Conservation (phyloP, 2,113 vertebrate genomes). For the Xiphophorus hellerii region DNA sequence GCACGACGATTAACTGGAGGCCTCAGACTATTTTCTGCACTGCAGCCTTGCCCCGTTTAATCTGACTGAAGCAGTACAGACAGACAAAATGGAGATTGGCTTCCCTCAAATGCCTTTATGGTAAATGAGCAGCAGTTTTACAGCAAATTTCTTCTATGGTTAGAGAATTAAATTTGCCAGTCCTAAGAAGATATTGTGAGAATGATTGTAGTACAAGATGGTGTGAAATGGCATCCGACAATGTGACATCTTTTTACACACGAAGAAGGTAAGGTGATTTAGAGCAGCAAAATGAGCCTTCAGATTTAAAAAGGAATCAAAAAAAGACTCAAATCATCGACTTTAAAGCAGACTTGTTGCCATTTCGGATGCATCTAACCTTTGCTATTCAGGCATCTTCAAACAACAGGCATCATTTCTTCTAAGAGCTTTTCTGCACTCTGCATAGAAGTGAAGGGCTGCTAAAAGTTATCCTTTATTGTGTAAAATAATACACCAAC, state of each 20-base stretch:
- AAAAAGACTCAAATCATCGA: neutral
- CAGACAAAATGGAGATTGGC: neutral
- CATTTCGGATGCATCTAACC: neutral
- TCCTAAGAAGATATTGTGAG: neutral
- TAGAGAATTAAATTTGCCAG: neutral
- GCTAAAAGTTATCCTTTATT: slow-evolving; percentile 8
- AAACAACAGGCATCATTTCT: slow-evolving; percentile 20
- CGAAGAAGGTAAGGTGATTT: neutral
- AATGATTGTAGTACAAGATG: neutral
- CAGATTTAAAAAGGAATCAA: neutral
- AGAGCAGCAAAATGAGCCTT: neutral
- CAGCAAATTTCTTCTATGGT: neutral
- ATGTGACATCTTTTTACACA: neutral
- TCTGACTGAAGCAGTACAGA: neutral
- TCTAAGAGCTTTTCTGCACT: slow-evolving; percentile 37
- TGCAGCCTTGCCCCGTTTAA: slow-evolving; percentile 5
- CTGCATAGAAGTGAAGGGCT: slow-evolving; percentile 35
- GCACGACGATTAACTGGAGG: neutral
- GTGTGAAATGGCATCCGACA: neutral
- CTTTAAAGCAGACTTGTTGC: slow-evolving; percentile 2
- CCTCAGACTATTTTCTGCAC: neutral
- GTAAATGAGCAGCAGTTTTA: neutral
- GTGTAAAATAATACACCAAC: neutral
- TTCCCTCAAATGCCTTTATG: neutral
- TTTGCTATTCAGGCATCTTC: slow-evolving; percentile 6